These are phyloP conservation scores for Platygyra sinensis DNA, from an alignment of 64 coral and sea anemone genomes.

Conservation along the genomic window DNA sequence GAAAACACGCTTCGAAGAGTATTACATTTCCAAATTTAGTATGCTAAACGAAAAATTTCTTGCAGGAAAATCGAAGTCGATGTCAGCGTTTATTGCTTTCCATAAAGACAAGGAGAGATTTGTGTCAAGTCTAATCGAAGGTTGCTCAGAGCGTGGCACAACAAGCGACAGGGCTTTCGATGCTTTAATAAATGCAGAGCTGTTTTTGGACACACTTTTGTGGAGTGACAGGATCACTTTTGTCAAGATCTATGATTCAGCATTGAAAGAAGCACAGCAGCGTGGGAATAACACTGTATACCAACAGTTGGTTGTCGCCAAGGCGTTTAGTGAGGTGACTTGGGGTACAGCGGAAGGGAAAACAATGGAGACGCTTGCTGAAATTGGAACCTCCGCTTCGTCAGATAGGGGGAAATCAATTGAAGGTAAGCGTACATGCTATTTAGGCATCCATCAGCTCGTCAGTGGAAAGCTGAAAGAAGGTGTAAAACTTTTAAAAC, in stretches of 20 bases:
- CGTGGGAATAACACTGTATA: background rate
- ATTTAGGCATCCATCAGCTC: constrained; percentile 7
- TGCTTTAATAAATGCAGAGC: background rate
- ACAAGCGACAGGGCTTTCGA: background rate
- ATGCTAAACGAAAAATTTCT: constrained; percentile 13
- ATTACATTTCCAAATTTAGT: background rate
- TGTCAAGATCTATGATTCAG: background rate
- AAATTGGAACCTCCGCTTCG: background rate
- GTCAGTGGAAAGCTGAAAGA: background rate
- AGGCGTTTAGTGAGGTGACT: background rate
- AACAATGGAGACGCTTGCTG: background rate
- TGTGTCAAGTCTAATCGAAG: background rate
- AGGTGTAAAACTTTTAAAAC: background rate
- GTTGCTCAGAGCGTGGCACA: background rate
- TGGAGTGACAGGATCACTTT: background rate
- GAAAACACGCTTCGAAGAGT: background rate
- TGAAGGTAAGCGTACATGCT: background rate
- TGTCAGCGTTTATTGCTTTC: constrained; percentile 14
- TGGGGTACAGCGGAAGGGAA: background rate
- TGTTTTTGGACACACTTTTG: background rate
- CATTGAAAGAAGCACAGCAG: background rate
- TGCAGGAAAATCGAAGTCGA: background rate
- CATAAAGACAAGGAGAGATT: constrained; percentile 8
- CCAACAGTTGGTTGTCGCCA: background rate
- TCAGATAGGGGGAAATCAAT: background rate